phyloP scores from a whole-genome alignment of 2,113 vertebrate species.

The Ctenomys sociabilis region DNA sequence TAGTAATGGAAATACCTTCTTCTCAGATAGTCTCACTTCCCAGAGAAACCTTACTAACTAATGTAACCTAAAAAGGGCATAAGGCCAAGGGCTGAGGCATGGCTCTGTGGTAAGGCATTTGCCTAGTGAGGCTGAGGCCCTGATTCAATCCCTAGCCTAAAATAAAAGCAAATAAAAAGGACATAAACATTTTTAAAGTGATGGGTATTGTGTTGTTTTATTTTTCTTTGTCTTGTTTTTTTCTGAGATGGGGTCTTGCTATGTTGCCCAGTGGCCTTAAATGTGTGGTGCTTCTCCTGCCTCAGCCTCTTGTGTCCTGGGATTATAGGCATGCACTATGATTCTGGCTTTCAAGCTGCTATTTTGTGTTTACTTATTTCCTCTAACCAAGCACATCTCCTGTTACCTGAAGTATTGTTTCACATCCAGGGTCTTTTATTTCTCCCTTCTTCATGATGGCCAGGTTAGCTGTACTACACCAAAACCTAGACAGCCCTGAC shows the following conservation, averaged over 20 bases:
- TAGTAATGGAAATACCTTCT: background rate
- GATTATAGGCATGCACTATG: background rate
- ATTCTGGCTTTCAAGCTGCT: background rate
- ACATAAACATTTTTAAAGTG: background rate
- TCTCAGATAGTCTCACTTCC: background rate
- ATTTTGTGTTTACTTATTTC: constrained; percentile 14
- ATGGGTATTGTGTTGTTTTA: background rate
- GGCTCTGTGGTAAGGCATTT: background rate
- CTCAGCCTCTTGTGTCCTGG: background rate
- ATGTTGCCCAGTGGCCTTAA: background rate
- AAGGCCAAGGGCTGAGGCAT: background rate
- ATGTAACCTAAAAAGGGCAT: background rate
- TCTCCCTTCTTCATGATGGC: background rate
- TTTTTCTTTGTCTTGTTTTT: background rate
- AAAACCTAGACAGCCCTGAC: background rate
- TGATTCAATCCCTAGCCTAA: background rate
- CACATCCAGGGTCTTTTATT: background rate
- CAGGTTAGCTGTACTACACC: background rate
- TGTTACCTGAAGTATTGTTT: background rate
- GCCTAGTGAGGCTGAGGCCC: background rate
- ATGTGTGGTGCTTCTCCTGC: background rate
- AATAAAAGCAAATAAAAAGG: background rate
- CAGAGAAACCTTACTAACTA: background rate
- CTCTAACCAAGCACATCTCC: background rate
- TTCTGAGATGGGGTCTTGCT: background rate